These are phyloP conservation scores for Gnathonemus longibarbis DNA, from an alignment of 2,113 vertebrate genomes.

Conservation along the genomic window DNA sequence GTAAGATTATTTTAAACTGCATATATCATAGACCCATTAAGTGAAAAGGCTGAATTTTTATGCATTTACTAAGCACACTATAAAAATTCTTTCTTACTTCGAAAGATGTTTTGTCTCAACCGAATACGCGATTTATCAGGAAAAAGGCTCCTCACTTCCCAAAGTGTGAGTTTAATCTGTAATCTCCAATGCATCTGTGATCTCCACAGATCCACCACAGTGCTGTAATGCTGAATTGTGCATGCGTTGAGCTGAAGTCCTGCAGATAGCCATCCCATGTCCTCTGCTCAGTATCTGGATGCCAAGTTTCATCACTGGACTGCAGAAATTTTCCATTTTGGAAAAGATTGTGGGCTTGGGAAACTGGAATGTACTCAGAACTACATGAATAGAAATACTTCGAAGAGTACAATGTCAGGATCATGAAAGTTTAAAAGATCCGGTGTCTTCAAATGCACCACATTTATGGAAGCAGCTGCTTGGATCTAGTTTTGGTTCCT, in stretches of 20 bases:
- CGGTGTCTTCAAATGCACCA: not conserved
- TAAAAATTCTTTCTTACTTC: not conserved
- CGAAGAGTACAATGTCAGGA: slow-evolving; percentile 7
- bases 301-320: not conserved
- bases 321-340: slow-evolving; percentile 2
- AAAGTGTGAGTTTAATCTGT: not conserved
- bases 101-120: not conserved
- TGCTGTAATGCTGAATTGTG: not conserved
- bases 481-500: not conserved
- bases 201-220: not conserved
- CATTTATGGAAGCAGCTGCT: slow-evolving; percentile 9
- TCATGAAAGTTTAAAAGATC: slow-evolving; percentile 5
- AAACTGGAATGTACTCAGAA: not conserved
- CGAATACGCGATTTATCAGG: not conserved
- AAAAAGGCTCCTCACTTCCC: not conserved
- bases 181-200: not conserved
- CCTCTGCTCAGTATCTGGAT: not conserved
- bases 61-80: not conserved
- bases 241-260: not conserved
- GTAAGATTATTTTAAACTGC: not conserved
- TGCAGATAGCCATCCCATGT: not conserved
- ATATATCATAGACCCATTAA: not conserved
- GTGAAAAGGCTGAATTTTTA: not conserved
- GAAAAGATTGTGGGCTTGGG: not conserved
- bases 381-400: not conserved